Evolutionary conservation across 1,140 invertebrate genomes (phyloP).

Genomic region (Cotesia typhae): DNA sequence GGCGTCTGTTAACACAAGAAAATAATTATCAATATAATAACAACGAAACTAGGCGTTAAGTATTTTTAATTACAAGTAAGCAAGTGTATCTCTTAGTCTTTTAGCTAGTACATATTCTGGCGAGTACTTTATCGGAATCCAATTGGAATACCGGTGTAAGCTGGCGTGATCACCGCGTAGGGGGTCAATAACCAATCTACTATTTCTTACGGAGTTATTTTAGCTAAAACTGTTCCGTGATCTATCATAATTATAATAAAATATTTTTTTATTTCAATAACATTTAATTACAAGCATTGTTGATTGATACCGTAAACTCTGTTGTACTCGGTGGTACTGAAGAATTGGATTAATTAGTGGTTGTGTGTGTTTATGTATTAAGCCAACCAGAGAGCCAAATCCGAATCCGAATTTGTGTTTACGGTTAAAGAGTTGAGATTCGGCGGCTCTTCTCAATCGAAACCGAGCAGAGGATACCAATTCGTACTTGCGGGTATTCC

Average conservation of each 20-base stretch:
- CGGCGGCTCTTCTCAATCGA: slow-evolving; percentile 21
- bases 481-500: slow-evolving; percentile 32
- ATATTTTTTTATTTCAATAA: slow-evolving; percentile 5
- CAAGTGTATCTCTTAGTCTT: too few relatives aligned
- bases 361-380: too few relatives aligned
- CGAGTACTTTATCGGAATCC: background rate
- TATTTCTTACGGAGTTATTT: background rate
- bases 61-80: slow-evolving; percentile 22
- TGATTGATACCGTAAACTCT: background rate
- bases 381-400: too few relatives aligned
- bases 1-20: slow-evolving; percentile 74
- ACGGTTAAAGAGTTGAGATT: too few relatives aligned
- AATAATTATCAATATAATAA: too few relatives aligned
- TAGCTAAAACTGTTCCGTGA: slow-evolving; percentile 1
- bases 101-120: too few relatives aligned
- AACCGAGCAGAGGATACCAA: background rate
- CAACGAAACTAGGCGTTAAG: slow-evolving; percentile 28
- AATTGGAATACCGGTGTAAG: slow-evolving; percentile 13
- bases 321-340: too few relatives aligned
- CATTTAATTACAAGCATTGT: background rate
- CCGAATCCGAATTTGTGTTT: too few relatives aligned
- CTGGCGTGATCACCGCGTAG: slow-evolving; percentile 34
- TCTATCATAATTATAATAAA: slow-evolving; percentile 19
- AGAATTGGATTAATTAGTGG: too few relatives aligned
- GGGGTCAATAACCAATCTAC: slow-evolving; percentile 4